Percentiles rank a stretch among this genome's conserved stretches.
phyloP scores from a whole-genome alignment of 37 sponge, comb jelly and placozoan genomes.

The Agelas oroides region DNA sequence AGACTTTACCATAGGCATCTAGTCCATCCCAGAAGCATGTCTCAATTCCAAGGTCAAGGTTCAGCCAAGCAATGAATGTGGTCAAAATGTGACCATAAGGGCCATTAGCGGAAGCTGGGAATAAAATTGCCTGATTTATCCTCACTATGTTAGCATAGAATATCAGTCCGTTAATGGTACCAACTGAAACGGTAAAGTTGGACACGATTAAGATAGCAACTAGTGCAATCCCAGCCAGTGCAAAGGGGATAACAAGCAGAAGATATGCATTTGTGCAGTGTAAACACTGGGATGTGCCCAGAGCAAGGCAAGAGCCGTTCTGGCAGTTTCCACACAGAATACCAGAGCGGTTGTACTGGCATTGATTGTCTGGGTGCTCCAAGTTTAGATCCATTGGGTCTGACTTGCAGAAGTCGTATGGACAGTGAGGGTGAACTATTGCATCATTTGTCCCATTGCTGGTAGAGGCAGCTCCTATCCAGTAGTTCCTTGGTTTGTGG shows the following conservation, averaged over 20 bases:
- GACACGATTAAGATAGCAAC: background rate
- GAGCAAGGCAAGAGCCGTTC: background rate
- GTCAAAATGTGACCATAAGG: too few relatives aligned
- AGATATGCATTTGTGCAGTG: background rate
- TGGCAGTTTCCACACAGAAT: conserved; percentile 11
- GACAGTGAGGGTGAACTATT: background rate
- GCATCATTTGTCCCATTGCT: background rate
- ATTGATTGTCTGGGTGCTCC: background rate
- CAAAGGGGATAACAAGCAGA: background rate
- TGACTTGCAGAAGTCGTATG: conserved; percentile 5
- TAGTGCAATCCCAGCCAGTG: background rate
- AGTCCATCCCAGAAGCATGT: conserved; percentile 23
- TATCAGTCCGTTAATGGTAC: conserved; percentile 15
- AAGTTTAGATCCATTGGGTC: background rate
- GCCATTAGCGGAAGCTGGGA: background rate
- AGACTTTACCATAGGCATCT: background rate
- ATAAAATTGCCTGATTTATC: background rate
- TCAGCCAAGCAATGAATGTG: conserved; percentile 10
- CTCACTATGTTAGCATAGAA: conserved; percentile 18
- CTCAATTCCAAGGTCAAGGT: conserved; percentile 16
- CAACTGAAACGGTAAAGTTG: conserved; percentile 32
- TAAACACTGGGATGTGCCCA: background rate
- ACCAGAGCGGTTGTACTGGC: background rate
- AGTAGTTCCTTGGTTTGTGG: background rate
- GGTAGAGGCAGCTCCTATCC: background rate